Evolutionary conservation across 2,797 vertebrate species (phyloP).

Genomic region (Diglossa cyanea): DNA sequence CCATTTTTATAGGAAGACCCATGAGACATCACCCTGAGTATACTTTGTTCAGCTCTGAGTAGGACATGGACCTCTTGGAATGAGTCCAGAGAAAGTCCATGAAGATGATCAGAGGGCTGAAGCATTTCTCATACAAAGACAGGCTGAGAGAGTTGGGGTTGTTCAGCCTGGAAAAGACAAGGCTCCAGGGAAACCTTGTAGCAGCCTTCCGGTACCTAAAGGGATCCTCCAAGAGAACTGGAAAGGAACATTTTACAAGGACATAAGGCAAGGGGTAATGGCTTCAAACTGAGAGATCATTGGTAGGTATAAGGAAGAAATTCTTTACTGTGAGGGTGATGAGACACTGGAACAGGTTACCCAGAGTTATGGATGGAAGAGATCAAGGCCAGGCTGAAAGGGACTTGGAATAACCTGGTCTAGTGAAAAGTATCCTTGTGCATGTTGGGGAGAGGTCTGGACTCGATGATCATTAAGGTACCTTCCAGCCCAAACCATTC

Average conservation of each 20-base stretch:
- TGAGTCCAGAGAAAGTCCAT: neutral
- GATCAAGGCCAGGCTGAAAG: neutral
- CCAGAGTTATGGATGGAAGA: neutral
- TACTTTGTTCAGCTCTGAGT: neutral
- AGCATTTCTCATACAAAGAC: neutral
- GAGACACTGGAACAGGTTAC: neutral
- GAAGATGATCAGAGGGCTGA: neutral
- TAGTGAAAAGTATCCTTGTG: neutral
- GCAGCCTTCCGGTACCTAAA: neutral
- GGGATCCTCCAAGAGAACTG: neutral
- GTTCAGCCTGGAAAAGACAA: neutral
- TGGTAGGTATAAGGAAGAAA: neutral
- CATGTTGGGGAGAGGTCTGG: fast-evolving
- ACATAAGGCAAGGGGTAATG: neutral
- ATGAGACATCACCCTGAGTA: neutral
- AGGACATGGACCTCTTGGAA: neutral
- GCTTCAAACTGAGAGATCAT: neutral
- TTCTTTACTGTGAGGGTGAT: neutral
- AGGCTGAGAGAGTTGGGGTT: neutral
- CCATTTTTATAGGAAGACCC: neutral
- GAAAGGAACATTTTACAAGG: neutral
- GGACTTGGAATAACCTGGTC: neutral
- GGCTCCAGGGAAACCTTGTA: neutral
- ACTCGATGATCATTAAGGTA: neutral
- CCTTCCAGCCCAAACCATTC: neutral